Conservation (phyloP, 2,113 vertebrate species). For the Oophaga pumilio region DNA sequence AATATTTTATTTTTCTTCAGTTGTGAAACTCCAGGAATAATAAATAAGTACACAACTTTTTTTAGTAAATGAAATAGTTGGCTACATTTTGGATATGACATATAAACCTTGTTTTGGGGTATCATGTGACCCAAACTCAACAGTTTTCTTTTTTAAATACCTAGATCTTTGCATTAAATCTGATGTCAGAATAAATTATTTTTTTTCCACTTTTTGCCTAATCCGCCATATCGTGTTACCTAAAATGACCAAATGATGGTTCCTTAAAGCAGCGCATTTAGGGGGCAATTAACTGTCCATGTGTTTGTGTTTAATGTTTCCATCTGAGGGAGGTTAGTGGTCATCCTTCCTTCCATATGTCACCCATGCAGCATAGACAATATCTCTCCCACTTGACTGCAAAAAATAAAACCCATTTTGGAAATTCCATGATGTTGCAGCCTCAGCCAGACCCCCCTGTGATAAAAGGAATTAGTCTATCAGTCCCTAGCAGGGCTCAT, state of each 20-base stretch:
- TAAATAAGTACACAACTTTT: neutral
- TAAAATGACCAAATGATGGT: conserved; percentile 52
- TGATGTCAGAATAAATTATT: neutral
- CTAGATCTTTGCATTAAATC: neutral
- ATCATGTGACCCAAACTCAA: neutral
- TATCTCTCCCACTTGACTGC: neutral
- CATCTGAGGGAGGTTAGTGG: neutral
- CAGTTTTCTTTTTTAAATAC: neutral
- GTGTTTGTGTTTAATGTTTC: neutral
- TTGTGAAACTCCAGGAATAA: too few species aligned
- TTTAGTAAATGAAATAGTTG: neutral
- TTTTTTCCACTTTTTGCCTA: neutral
- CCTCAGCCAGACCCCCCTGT: neutral
- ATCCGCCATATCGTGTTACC: conserved; percentile 22
- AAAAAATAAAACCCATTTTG: neutral
- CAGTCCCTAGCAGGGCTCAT: neutral
- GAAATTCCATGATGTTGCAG: neutral
- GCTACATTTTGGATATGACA: neutral
- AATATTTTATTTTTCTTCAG: too few species aligned
- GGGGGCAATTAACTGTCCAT: conserved; percentile 38
- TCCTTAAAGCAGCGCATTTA: conserved; percentile 57
- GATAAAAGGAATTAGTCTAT: conserved; percentile 18
- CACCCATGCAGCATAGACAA: neutral
- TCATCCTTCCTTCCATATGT: neutral
- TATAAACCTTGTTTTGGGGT: neutral